phyloP scores from a whole-genome alignment of 2,797 vertebrate genomes.

The Labroides dimidiatus region DNA sequence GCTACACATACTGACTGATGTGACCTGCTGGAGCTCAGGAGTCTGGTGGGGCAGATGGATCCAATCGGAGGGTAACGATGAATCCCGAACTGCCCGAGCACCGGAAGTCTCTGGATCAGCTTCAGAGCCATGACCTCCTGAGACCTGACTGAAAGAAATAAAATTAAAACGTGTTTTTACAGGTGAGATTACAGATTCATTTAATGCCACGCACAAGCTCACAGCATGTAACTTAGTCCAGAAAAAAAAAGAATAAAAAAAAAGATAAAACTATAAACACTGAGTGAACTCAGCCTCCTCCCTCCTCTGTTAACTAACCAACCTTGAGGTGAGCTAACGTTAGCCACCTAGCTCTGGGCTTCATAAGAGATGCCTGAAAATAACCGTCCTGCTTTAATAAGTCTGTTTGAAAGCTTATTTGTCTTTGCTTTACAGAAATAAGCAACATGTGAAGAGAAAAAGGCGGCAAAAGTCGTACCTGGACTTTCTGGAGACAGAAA shows the following conservation, averaged over 20 bases:
- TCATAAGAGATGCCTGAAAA: not conserved
- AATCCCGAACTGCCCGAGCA: constrained; percentile 46
- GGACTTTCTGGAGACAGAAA: not conserved
- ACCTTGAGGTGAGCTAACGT: constrained; percentile 57
- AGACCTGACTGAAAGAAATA: constrained; percentile 1
- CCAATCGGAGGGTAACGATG: constrained; percentile 18
- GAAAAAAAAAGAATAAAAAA: not conserved
- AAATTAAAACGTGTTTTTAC: not conserved
- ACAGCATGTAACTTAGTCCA: rapidly evolving
- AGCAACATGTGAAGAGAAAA: rapidly evolving
- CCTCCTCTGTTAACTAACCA: constrained; percentile 32
- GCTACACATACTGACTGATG: constrained; percentile 17
- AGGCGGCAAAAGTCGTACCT: constrained; percentile 5
- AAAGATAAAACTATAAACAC: rapidly evolving
- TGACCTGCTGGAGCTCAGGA: constrained; percentile 16
- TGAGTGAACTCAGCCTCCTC: not conserved
- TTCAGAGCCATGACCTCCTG: constrained; percentile 74
- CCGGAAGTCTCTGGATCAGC: constrained; percentile 57
- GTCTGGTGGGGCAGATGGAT: constrained; percentile 1
- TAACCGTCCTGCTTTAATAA: not conserved
- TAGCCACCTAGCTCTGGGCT: constrained; percentile 34
- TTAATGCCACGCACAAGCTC: not conserved
- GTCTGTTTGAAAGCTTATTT: rapidly evolving
- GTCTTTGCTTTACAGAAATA: rapidly evolving
- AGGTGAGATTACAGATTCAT: no score